Base-by-base conservation (phyloP, 2,888 invertebrate genomes). In the Amblyteles armatorius region DNA sequence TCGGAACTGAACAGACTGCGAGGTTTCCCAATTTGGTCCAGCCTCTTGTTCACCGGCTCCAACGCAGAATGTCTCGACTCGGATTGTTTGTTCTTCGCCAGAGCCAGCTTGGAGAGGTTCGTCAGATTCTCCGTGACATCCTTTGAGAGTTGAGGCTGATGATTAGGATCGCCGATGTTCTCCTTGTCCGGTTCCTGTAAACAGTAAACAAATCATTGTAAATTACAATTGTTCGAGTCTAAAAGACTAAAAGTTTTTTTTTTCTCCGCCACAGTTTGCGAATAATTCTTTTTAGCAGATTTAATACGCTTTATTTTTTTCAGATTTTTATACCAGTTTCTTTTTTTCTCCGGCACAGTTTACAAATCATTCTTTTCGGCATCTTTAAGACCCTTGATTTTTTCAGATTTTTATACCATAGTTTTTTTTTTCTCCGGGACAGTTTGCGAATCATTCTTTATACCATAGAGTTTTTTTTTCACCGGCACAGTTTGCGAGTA, bases 161-260 rank as follows among this genome's bases (percentile, higher is more conserved):
- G 26, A 3, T 16, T 57, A 1, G 16, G 6, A 16, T 72, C 77
- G 13, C 40, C 77, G 3, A 40, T 68, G n/a, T 84, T 84, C 50
- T 84, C 84, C 29, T 84, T 84, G 48, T 83, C 57, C 44, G 44
- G 26, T 9, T 83, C 79, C 83, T 83, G 29, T 26, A 0, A 22
- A 57, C 16, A 40, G 48, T 29, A 19, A n/a, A 48, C 22, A 40
- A 73, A 16, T 36, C 5, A 26, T 0, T 22, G 40, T 55, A 22
- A 3, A 36, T 11, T 29, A 3, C 22, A 1, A 40, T 26, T 26
- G 3, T 55, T 57, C 11, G 0, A 4, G 19, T 3, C n/a, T n/a
- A n/a, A n/a, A n/a, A n/a, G 36, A 22, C 6, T n/a, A 68, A 7
- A n/a, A 9, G 11, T 36, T 65, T 36, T 40, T 36, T 33, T 65